Evolutionary conservation across 2,797 vertebrate species (phyloP), one percentile per base, ranked within the genome.

Genomic region (Anomalospiza imberbis): DNA sequence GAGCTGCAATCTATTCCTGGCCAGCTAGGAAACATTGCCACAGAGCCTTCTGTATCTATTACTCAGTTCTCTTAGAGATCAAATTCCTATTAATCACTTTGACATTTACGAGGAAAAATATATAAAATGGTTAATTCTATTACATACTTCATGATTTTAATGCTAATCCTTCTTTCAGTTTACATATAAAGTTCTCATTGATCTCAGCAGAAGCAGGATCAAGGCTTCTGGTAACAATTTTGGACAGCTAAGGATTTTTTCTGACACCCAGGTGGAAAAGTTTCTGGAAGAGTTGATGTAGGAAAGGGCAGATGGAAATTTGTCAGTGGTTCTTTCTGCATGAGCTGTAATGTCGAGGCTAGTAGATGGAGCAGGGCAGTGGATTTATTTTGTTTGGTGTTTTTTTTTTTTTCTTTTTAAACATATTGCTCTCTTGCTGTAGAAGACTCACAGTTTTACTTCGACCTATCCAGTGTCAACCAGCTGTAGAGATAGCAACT

Each of bases 191-290:
- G 47, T 65, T 83, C 65, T 93, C 61, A 70, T 4, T 92, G 84
- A 90, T 78, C 74, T 92, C 78, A 88, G 45, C 65, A 93, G 76
- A 75, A 67, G 25, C 38, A 57, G 44, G 42, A 95, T 91, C 42
- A 74, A 85, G 79, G 60, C 10, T 95, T 83, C 45, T 67, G 78
- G 42, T 57, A 74, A 38, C 29, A 53, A 10, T 85, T 94, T 85
- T 61, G 25, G n/a, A 61, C 79, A 85, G 34, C 8, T 75, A 76
- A 57, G 28, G 71, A n/a, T 47, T 80, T 88, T 91, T 92, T 77
- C 29, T 74, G 45, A 73, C 2, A 9, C 60, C 4, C 7, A 67
- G 14, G 34, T 74, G 38, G 51, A 74, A 66, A 89, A 34, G 34
- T 57, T 91, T 76, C 38, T n/a, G 32, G 10, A 26, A 48, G 32